Base-by-base conservation (phyloP, 2,888 invertebrate species). In the Agrilus cyanescens region DNA sequence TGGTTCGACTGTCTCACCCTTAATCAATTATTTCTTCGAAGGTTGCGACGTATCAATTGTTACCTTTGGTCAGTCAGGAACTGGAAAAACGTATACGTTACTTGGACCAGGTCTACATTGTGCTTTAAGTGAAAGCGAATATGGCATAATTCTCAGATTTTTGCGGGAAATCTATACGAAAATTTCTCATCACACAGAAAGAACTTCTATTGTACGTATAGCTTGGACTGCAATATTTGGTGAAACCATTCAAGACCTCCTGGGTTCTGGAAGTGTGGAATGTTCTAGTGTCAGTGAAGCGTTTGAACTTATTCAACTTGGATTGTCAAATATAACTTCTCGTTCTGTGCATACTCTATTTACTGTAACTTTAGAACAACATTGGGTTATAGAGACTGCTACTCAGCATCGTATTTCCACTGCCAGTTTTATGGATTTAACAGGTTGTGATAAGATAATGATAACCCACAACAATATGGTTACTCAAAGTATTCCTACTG, bases 21-120 rank as follows among this genome's bases (percentile, higher is more conserved):
- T 82, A 57, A 73, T 82, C 15, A 76, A 75, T 53, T 74, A 76
- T 52, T 75, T 82, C 50, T 61, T 82, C 38, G 82, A 82, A 64
- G 84, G 84, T 14, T 82, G 81, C 58, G 82, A 83, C 66, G 78
- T 82, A n/a, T 82, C 82, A 2, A 74, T 82, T 32, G 78, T 82
- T 8, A 74, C 79, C 18, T 75, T 80, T 56, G 82, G 82, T 0
- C 80, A 84, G 59, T 54, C 53, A 46, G 61, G 57, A 30, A 76
- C 78, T 39, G 85, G 85, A 12, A 85, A 85, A 66, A 80, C 79
- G 2, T 83, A 82, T 56, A 81, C 83, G 1, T 63, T 85, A 29
- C 75, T 80, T 65, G 85, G 84, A 0, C 77, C 80, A 53, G 82
- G 81, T 53, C 70, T 75, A 45, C 71, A 73, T 50, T 72, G 71